A percentile compares a stretch with the other conserved stretches of the same genome.
These are phyloP conservation scores for Pyxicephalus adspersus DNA, from an alignment of 2,113 vertebrate species.

Conservation along the genomic window DNA sequence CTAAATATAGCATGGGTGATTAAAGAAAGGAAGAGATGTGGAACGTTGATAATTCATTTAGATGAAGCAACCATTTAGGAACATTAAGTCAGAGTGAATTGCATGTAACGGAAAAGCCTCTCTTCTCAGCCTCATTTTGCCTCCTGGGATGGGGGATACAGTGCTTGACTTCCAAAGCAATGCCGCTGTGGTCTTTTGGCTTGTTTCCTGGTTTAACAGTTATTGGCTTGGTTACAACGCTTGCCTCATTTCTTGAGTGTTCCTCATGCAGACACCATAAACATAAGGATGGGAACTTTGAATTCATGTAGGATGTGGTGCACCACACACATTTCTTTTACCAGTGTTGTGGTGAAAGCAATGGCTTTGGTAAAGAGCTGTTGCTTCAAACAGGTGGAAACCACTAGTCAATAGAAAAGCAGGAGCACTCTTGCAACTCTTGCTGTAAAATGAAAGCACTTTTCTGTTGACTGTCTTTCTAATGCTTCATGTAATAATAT, in stretches of 20 bases:
- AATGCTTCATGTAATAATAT: constrained; percentile 55
- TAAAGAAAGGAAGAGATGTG: constrained; percentile 14
- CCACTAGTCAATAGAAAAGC: not conserved
- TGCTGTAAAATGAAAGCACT: constrained; percentile 48
- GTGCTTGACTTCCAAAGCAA: constrained; percentile 49
- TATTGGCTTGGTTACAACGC: constrained; percentile 16
- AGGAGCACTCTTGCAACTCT: constrained; percentile 16
- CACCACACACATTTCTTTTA: constrained; percentile 16
- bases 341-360: not conserved
- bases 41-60: constrained; percentile 3
- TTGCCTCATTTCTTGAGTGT: constrained; percentile 17
- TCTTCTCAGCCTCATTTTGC: constrained; percentile 19
- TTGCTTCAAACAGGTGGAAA: not conserved
- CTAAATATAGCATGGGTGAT: constrained; percentile 46
- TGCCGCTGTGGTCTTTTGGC: constrained; percentile 35
- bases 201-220: constrained; percentile 19
- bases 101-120: constrained; percentile 48
- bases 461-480: constrained; percentile 56
- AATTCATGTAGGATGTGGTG: constrained; percentile 4
- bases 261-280: not conserved
- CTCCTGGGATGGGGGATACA: constrained; percentile 10
- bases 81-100: constrained; percentile 39
- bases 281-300: not conserved
- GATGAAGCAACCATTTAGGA: constrained; percentile 1
- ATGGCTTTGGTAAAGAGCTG: constrained; percentile 23